Evolutionary conservation across 2,113 vertebrate genomes (phyloP), one percentile per base, ranked within the genome.

Genomic region (Forbesichthys agassizii): DNA sequence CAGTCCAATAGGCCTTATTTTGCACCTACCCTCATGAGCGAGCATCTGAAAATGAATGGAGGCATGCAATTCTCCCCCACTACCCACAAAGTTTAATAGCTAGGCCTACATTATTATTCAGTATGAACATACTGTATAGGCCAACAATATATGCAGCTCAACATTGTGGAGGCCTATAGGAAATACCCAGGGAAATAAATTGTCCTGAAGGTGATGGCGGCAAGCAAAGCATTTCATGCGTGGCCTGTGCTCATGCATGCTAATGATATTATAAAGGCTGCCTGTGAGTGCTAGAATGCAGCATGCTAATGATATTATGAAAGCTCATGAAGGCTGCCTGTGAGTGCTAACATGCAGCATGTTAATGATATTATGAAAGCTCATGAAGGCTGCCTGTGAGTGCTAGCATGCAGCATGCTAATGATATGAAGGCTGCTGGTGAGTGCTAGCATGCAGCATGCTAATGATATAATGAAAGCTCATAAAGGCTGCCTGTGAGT

Each of bases 401-500:
- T 27, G 27, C 27, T 27, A 27, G 27, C 27, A 27, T 27, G 27
- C 27, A 27, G 0, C 27, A 27, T 27, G 27, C 27, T 27, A 27
- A 27, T 27, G 5, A 54, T 59, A 33, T 68, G 77, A 75, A 27
- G 27, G 27, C 27, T 27, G 27, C 1, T 2, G 1, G 27, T 27
- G 27, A 27, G 2, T 27, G 27, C 27, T 27, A 3, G 1, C 1
- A 27, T 27, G 27, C 27, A 27, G 27, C 27, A 27, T 27, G 27
- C 27, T 27, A 27, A 27, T 27, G 5, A 54, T 59, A 33, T n/a
- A n/a, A n/a, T 64, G 48, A 68, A 52, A 48, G 68, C 71, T 65
- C 68, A 27, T 27, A 2, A 27, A 27, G 27, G 2, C 27, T 27
- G 27, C 27, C 27, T 2, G 27, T 27, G 2, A 27, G 27, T 27